Evolutionary conservation across 2,888 invertebrate species (phyloP), one percentile per base, ranked within the genome.

Genomic region (Tenodera sinensis): DNA sequence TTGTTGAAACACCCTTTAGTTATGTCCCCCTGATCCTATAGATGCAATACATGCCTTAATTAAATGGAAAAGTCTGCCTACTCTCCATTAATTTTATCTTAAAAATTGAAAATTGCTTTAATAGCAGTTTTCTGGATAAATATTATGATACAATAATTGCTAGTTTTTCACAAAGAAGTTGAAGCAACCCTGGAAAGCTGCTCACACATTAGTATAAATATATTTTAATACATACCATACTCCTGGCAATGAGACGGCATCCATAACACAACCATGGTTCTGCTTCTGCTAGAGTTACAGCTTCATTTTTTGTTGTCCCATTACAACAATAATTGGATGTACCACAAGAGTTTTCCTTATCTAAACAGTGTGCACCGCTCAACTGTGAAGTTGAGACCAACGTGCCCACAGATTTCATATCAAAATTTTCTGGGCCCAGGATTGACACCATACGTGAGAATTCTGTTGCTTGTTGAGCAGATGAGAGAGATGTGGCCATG

Each of bases 401-500:
- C 27, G 30, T 87, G 85, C 88, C 89, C 25, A 84, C 27, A 3
- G 89, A 85, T 28, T 54, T 86, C 15, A 83, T 87, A 30, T 90
- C 90, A 83, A 91, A 91, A 83, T 90, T 91, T 83, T 90, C 88
- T 0, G 91, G 91, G 84, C 92, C 92, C 71, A 91, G 90, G 7
- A 91, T 91, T 2, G 93, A 93, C 25, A 93, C 90, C 15, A 92
- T 83, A 89, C 91, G 93, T 27, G 96, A 96, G 92, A 96, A 95
- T 88, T 93, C 93, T 7, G 95, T 96, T 14, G 95, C 96, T 93
- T 94, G 95, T 91, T 94, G 94, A 91, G 94, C 96, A 91, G 94
- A 95, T 87, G 94, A 93, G 91, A 92, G 94, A 90, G 92, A 92
- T 91, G 91, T 90, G 42, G 92, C 91, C 12, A 92, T 93, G 88